Evolutionary conservation across 2,113 vertebrate species (phyloP).

Genomic region (Alces alces): DNA sequence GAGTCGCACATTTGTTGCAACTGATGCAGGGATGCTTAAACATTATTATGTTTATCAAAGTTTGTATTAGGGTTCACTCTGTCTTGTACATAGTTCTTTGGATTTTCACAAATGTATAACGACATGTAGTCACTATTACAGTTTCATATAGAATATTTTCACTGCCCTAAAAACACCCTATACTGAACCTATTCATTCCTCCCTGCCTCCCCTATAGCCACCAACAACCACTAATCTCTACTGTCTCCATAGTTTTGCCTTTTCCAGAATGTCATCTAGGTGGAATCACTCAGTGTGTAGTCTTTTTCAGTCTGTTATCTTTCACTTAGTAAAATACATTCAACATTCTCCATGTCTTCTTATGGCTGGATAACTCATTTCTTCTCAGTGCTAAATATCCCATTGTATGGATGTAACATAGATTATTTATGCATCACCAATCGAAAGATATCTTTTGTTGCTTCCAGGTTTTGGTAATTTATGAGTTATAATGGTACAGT

Average conservation of each 20-base stretch:
- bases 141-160: background rate
- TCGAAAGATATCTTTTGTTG: background rate
- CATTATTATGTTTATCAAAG: background rate
- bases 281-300: background rate
- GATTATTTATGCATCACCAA: background rate
- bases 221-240: background rate
- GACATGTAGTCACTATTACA: background rate
- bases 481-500: background rate
- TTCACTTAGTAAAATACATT: background rate
- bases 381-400: background rate
- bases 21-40: background rate
- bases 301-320: background rate
- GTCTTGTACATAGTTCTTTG: background rate
- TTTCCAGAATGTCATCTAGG: background rate
- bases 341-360: background rate
- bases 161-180: background rate
- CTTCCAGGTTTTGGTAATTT: background rate
- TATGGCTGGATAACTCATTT: background rate
- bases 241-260: background rate
- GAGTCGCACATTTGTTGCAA: background rate
- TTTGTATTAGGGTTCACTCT: background rate
- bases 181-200: background rate
- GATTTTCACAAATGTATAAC: background rate
- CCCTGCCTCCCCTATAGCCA: accelerated
- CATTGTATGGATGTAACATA: background rate